These are phyloP conservation scores for Pyrgilauda ruficollis DNA, from an alignment of 2,113 vertebrate genomes.

Conservation along the genomic window DNA sequence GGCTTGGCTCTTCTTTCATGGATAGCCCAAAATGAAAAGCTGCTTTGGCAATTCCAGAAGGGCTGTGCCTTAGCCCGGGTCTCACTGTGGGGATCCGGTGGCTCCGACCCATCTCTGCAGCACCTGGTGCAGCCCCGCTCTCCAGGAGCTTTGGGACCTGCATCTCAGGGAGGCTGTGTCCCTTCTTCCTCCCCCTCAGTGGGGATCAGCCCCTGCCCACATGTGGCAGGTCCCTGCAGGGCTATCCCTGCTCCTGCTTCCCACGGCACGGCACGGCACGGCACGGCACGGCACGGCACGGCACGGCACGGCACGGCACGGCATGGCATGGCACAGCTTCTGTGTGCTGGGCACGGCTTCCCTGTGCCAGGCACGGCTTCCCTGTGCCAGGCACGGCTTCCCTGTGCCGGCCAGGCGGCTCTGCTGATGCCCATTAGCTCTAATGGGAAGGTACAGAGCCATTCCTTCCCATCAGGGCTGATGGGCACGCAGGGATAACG, in stretches of 20 bases:
- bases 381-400: fast-evolving
- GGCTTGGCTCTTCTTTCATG: not conserved
- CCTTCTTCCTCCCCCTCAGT: not conserved
- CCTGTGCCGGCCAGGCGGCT: not conserved
- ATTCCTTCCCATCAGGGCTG: not conserved
- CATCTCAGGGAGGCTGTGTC: not conserved
- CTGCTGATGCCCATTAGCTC: slow-evolving; percentile 16
- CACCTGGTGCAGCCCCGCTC: not conserved
- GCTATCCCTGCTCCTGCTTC: not conserved
- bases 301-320: fast-evolving
- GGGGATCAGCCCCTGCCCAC: not conserved
- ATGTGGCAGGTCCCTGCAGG: fast-evolving
- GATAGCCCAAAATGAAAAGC: not conserved
- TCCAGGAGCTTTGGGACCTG: not conserved
- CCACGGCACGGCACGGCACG: fast-evolving
- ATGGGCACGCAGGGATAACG: not conserved
- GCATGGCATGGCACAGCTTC: fast-evolving
- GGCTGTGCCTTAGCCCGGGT: not conserved
- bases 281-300: fast-evolving
- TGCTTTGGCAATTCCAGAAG: not conserved
- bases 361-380: fast-evolving
- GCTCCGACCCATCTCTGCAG: not conserved
- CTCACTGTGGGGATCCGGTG: fast-evolving
- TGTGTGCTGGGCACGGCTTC: fast-evolving
- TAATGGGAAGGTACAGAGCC: slow-evolving; percentile 30